Percentiles rank a stretch among this genome's conserved stretches.
These are phyloP conservation scores for Paramuricea clavata DNA, from an alignment of 92 coral and sea anemone species.

Conservation along the genomic window DNA sequence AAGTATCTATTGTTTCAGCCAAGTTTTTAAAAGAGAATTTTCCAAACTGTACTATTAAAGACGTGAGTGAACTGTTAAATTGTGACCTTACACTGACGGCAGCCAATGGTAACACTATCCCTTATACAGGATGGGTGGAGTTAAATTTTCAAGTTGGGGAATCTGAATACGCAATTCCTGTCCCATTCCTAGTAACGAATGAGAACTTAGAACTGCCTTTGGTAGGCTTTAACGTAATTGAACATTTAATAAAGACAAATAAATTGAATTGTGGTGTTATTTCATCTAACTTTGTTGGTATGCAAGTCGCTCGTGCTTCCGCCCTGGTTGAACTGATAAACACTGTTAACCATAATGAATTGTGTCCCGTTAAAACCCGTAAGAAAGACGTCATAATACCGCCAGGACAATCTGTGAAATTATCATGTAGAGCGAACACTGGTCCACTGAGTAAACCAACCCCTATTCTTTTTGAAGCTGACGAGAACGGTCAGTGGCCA, in stretches of 20 bases:
- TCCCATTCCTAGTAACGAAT: conserved; percentile 76
- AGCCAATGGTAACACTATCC: too few species aligned
- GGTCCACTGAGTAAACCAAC: too few species aligned
- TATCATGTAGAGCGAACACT: too few species aligned
- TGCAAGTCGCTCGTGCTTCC: not conserved
- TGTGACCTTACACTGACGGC: conserved; percentile 50
- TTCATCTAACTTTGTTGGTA: conserved; percentile 38
- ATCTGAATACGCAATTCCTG: conserved; percentile 52
- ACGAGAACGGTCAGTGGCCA: too few species aligned
- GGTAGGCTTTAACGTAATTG: too few species aligned
- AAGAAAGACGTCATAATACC: conserved; percentile 19
- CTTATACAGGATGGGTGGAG: too few species aligned
- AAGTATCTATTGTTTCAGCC: conserved; percentile 42
- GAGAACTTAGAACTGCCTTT: too few species aligned
- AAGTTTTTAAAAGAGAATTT: conserved; percentile 25
- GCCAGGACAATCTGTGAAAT: not conserved
- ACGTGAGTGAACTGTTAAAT: conserved; percentile 35
- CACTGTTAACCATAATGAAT: not conserved
- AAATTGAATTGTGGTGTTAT: too few species aligned
- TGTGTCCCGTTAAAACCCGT: conserved; percentile 8
- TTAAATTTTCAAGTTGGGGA: too few species aligned
- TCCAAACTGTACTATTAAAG: conserved; percentile 4
- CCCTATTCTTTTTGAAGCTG: too few species aligned
- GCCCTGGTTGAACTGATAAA: conserved; percentile 5
- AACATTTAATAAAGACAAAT: too few species aligned